Evolutionary conservation across 2,888 invertebrate genomes (phyloP).

Genomic region (Limnephilus lunatus): DNA sequence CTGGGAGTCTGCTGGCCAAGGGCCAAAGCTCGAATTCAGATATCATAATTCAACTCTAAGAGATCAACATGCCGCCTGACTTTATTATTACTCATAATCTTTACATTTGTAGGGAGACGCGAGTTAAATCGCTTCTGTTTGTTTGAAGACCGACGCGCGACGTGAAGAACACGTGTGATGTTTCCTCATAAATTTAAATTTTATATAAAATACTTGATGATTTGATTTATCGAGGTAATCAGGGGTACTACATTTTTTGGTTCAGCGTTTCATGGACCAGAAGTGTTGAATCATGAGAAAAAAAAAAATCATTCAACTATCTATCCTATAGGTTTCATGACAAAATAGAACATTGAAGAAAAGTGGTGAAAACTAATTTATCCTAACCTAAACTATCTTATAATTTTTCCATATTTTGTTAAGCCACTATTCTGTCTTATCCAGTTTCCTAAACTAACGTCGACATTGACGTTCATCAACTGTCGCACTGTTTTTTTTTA

Average conservation of each 20-base stretch:
- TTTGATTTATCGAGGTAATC: not conserved
- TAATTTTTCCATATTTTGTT: no score
- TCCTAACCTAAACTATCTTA: no score
- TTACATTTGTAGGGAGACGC: slow-evolving; percentile 14
- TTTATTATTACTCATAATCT: slow-evolving; percentile 58
- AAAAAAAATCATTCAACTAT: no score
- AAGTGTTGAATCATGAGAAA: no score
- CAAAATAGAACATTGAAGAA: no score
- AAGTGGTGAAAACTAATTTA: no score
- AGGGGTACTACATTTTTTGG: not conserved
- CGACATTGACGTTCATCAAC: not conserved
- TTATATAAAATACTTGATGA: not conserved
- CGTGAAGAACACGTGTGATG: not conserved
- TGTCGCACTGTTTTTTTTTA: not conserved
- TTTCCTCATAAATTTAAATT: not conserved
- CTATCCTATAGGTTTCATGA: no score
- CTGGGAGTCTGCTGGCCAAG: slow-evolving; percentile 27
- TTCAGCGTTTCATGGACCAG: no score
- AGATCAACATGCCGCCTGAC: slow-evolving; percentile 60
- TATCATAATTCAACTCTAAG: slow-evolving; percentile 65
- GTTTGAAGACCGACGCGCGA: slow-evolving; percentile 18
- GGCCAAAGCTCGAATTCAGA: slow-evolving; percentile 58
- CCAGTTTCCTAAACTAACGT: not conserved
- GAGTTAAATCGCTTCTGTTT: not conserved
- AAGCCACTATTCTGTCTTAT: no score